phyloP scores from a whole-genome alignment of 2,888 invertebrate genomes.

The Plebejus anna region DNA sequence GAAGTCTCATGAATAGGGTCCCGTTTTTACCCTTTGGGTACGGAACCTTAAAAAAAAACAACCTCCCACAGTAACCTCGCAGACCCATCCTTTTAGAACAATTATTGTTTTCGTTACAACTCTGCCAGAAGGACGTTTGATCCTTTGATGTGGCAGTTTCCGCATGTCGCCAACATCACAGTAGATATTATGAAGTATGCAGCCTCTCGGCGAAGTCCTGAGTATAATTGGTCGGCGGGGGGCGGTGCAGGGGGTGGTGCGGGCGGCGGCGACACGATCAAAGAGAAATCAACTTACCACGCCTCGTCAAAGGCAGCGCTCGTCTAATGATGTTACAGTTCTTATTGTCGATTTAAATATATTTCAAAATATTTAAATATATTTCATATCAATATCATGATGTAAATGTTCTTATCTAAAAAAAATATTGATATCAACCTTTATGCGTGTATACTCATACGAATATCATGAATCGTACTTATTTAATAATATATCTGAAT shows the following conservation, averaged over 20 bases:
- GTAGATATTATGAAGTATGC: background rate
- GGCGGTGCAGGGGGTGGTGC: conserved; percentile 54
- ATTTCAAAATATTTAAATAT: background rate
- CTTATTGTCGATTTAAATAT: conserved; percentile 7
- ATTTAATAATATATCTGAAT: too few species aligned
- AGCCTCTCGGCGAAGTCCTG: background rate
- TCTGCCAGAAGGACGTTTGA: background rate
- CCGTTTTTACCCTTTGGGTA: too few species aligned
- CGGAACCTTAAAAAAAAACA: too few species aligned
- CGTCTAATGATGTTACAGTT: conserved; percentile 35
- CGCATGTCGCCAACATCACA: background rate
- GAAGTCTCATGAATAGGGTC: too few species aligned
- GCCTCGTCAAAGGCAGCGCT: conserved; percentile 64
- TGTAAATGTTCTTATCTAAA: too few species aligned
- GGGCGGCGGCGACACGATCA: conserved; percentile 63
- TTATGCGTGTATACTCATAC: too few species aligned
- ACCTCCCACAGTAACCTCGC: too few species aligned
- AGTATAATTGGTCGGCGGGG: conserved; percentile 33
- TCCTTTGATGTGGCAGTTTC: background rate
- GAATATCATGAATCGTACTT: too few species aligned
- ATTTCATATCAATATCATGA: background rate
- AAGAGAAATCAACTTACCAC: conserved; percentile 70
- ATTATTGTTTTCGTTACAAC: too few species aligned
- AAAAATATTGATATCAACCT: too few species aligned
- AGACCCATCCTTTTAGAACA: too few species aligned